These are phyloP conservation scores for Limnephilus lunatus DNA, from an alignment of 2,888 invertebrate genomes.

Conservation along the genomic window DNA sequence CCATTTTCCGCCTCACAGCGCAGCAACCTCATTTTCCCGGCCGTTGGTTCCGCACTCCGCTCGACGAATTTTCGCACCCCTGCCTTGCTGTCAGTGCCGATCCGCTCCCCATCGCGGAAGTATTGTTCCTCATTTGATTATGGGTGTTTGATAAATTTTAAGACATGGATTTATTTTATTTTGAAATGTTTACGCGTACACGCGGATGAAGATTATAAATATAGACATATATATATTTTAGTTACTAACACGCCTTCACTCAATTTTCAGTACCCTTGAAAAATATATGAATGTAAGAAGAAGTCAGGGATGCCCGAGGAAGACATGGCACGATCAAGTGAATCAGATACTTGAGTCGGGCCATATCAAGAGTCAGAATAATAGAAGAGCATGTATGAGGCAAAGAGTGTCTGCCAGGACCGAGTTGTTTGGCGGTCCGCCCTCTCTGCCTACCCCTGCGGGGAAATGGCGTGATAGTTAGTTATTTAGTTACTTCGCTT, in stretches of 20 bases:
- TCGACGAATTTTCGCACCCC: conserved; percentile 68
- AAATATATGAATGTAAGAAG: no score
- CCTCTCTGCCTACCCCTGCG: no score
- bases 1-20: conserved; percentile 75
- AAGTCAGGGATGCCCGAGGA: no score
- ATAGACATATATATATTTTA: background rate
- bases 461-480: no score
- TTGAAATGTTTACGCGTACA: background rate
- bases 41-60: conserved; percentile 75
- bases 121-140: conserved; percentile 64
- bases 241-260: background rate
- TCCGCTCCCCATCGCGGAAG: conserved; percentile 64
- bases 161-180: conserved; percentile 16
- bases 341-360: no score
- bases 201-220: background rate
- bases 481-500: no score
- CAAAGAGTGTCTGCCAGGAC: no score
- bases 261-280: background rate
- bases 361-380: no score
- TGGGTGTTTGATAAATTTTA: conserved; percentile 37
- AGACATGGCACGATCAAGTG: no score
- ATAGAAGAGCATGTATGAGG: no score
- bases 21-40: conserved; percentile 78
- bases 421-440: no score
- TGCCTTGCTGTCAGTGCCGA: conserved; percentile 58